Evolutionary conservation across 2,797 vertebrate genomes (phyloP), one percentile per base, ranked within the genome.

Genomic region (Phalloptychus januarius): DNA sequence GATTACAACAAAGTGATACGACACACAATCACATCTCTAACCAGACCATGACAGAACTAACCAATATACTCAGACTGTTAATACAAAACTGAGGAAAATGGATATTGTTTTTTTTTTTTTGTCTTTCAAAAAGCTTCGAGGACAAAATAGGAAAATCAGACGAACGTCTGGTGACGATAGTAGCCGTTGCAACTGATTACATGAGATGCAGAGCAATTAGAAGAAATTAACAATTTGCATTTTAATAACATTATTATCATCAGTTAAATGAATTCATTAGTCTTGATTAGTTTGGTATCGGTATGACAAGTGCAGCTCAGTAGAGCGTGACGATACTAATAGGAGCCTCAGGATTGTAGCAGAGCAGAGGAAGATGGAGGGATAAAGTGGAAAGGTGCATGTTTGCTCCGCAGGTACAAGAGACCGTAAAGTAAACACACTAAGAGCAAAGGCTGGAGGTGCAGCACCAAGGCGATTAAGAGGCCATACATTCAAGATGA

Each of bases 211-310:
- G 93, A 96, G 96, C 95, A 97, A 98, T 98, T 97, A 97, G 93
- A 93, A 96, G 95, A 96, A 97, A 96, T 94, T 94, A 97, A 95
- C 93, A 93, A 97, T 98, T 99, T 98, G 96, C 97, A 98, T 99
- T 97, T 99, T 98, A 98, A 98, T 98, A 97, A 96, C 96, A 95
- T 96, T 96, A 95, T 97, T 97, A 96, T 96, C 95, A 94, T 96
- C 95, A 96, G 94, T 94, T 96, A 97, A 97, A 97, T 96, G 70
- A 96, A 96, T 97, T 96, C 95, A 98, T 99, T 98, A 97, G 96
- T 98, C 97, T 97, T 97, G 96, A 97, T 98, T 99, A 97, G 93
- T 94, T 95, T 93, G 82, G 85, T 95, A 95, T 95, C 90, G 92
- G 92, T 93, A 82, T 95, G 95, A 95, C 94, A 95, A 93, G 92